Evolutionary conservation across 2,888 invertebrate species (phyloP), one percentile per base, ranked within the genome.

Genomic region (Oscheius sp.): DNA sequence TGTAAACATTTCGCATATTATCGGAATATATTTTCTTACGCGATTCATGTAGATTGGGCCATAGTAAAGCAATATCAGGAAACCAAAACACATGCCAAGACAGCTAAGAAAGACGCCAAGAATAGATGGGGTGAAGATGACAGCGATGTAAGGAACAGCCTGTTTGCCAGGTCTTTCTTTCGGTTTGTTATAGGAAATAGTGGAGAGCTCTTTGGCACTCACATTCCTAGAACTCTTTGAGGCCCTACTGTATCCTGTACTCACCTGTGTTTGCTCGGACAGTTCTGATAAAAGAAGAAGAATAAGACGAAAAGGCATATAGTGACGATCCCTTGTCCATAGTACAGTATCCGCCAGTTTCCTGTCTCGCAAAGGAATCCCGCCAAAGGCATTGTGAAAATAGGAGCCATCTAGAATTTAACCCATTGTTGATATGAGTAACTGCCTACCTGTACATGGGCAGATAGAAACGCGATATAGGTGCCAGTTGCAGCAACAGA

Each of bases 31-130:
- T 42, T 42, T 42, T 1, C 71, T 29, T 0, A 76, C 78, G 60
- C 74, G 76, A 35, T 80, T 79, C 60, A 83, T 75, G 68, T 82
- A 84, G 51, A 76, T 82, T 9, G 84, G 84, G 70, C 84, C 84
- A 59, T 81, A 84, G 2, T 80, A 71, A 0, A 81, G 66, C 4
- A 84, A 60, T 3, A 81, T 70, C 62, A 77, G 76, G 62, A 82
- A 84, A 10, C 82, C 82, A 10, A 84, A 55, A 32, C 76, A 76
- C 37, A 80, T 81, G 2, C 82, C 84, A 50, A 71, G 59, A 11
- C 63, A 57, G 1, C 76, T 65, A 7, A 76, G 60, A 74, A 74
- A 76, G 5, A 76, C 60, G 4, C 72, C 74, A 2, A 74, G 11
- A 13, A 78, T 70, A 13, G 7, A 11, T 9, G 48, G 48, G 21